Conservation (phyloP, 2,888 invertebrate genomes). For the Tinea pellionella region DNA sequence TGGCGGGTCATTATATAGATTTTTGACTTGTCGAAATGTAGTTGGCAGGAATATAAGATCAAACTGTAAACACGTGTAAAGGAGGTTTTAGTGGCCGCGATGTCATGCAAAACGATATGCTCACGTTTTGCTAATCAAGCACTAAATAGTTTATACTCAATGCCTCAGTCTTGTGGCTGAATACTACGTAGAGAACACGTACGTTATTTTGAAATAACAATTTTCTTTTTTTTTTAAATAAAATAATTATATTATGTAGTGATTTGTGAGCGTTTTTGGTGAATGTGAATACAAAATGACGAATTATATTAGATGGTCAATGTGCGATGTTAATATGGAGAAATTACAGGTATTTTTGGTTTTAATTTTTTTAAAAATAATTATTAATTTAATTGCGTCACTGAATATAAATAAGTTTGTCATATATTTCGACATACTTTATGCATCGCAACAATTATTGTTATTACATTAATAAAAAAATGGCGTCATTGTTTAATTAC, state of each 20-base stretch:
- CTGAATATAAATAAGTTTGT: too few species aligned
- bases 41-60: too few species aligned
- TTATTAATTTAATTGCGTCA: background rate
- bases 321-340: slow-evolving; percentile 45
- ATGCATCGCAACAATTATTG: too few species aligned
- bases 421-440: too few species aligned
- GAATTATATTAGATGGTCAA: slow-evolving; percentile 48
- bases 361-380: too few species aligned
- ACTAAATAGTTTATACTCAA: slow-evolving; percentile 42
- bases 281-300: slow-evolving; percentile 27
- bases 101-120: slow-evolving; percentile 6
- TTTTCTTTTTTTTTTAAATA: background rate
- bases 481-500: too few species aligned
- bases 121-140: slow-evolving; percentile 61
- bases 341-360: slow-evolving; percentile 41
- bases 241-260: background rate
- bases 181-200: background rate
- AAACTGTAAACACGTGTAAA: background rate
- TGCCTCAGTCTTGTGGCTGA: background rate
- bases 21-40: too few species aligned
- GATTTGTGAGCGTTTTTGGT: slow-evolving; percentile 18
- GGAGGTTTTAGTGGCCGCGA: background rate
- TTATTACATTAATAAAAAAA: too few species aligned
- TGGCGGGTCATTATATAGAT: too few species aligned
- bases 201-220: background rate